Conservation (phyloP, 1,140 invertebrate genomes). For the Drosophila kikkawai region DNA sequence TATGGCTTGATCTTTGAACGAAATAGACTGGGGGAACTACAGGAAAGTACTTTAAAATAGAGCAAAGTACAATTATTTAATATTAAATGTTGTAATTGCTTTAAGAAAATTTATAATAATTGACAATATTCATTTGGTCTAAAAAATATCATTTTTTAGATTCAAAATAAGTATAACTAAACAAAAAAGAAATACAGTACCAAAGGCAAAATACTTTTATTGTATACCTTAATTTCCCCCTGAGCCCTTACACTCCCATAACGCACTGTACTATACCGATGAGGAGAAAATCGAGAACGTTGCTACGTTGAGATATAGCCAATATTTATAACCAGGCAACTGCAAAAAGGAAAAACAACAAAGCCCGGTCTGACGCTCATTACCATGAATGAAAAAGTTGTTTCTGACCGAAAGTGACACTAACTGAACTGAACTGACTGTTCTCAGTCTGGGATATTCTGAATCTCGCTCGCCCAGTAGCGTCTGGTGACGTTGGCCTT, state of each 20-base stretch:
- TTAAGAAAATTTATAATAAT: not conserved
- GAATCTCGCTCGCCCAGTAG: constrained; percentile 7
- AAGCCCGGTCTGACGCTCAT: constrained; percentile 30
- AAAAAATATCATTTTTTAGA: too few relatives aligned
- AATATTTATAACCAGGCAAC: constrained; percentile 14
- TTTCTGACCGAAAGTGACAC: constrained; percentile 46
- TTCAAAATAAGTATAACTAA: too few relatives aligned
- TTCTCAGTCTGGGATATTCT: constrained; percentile 34
- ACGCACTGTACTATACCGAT: not conserved
- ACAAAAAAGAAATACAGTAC: too few relatives aligned
- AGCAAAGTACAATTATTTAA: not conserved
- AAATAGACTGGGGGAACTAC: not conserved
- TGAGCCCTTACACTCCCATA: not conserved
- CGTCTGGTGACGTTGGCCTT: constrained; percentile 28
- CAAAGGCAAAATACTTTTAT: too few relatives aligned
- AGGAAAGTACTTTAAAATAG: not conserved
- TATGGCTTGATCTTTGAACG: not conserved
- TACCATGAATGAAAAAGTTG: constrained; percentile 71
- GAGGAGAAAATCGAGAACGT: constrained; percentile 10
- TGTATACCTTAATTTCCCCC: not conserved
- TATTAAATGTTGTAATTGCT: not conserved
- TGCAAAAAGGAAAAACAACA: constrained; percentile 14
- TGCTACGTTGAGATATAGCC: constrained; percentile 3
- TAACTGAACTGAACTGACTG: constrained; percentile 18
- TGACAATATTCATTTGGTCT: too few relatives aligned